Conservation (phyloP, 2,888 invertebrate species). For the Trilocha varians region DNA sequence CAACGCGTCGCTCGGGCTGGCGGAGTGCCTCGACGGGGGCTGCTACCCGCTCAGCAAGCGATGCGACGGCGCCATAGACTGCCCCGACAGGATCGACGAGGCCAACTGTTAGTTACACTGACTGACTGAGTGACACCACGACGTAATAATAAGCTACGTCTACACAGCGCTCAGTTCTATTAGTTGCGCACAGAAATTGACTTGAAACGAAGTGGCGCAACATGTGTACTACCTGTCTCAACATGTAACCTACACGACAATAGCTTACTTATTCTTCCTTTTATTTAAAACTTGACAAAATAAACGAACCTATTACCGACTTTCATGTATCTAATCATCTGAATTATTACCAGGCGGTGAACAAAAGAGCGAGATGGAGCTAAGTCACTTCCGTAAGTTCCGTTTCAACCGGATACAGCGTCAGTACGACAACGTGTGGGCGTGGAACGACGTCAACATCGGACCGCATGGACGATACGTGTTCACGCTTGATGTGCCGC, state of each 20-base stretch:
- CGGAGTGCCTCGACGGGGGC: slow-evolving; percentile 85
- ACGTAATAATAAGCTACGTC: too few species aligned
- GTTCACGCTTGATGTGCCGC: slow-evolving; percentile 89
- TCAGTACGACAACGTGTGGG: slow-evolving; percentile 95
- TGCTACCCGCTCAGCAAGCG: slow-evolving; percentile 84
- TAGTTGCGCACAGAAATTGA: too few species aligned
- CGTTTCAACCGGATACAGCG: slow-evolving; percentile 91
- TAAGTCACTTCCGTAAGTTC: slow-evolving; percentile 83
- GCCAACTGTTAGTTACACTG: slow-evolving; percentile 76
- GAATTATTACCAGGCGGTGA: too few species aligned
- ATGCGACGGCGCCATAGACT: slow-evolving; percentile 86
- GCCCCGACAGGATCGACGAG: slow-evolving; percentile 90
- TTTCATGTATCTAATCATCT: too few species aligned
- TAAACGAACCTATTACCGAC: too few species aligned
- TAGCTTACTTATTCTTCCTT: too few species aligned
- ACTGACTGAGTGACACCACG: too few species aligned
- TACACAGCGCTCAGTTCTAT: too few species aligned
- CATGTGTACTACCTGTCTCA: too few species aligned
- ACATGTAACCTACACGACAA: too few species aligned
- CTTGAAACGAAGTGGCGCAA: too few species aligned
- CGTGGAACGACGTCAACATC: slow-evolving; percentile 95
- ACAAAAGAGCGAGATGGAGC: slow-evolving; percentile 59
- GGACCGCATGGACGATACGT: slow-evolving; percentile 91
- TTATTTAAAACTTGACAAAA: too few species aligned
- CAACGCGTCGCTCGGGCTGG: slow-evolving; percentile 80